Base-by-base conservation (phyloP, 1,140 invertebrate species). In the Magallana gigas region DNA sequence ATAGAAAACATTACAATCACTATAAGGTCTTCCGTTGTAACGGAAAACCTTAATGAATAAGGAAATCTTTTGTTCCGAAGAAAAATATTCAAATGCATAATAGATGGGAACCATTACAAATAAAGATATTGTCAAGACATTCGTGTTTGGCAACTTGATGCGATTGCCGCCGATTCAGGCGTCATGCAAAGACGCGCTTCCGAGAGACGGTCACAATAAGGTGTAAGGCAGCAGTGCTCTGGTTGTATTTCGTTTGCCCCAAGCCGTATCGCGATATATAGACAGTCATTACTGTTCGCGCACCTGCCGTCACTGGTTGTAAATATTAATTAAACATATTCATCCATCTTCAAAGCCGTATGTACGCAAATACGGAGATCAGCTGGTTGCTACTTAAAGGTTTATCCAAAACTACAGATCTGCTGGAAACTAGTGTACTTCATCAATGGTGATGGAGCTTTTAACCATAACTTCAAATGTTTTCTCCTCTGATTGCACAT, bases 291-390 rank as follows among this genome's bases (percentile, higher is more conserved):
- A 76, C 68, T 76, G 23, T 76, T 76, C 68, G 68, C 68, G 68
- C 68, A 76, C 68, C 68, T 76, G 68, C 68, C 68, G 23, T 29
- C 23, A 36, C 68, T 76, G 5, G 68, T 76, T 76, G 68, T 76
- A 29, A 76, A 76, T 76, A 76, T 76, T 76, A 76, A 76, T 76
- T 76, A 76, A 76, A 76, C 23, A 76, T 76, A 76, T 76, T 76
- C 36, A 76, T 76, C 68, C 68, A 76, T 29, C 68, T 76, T 76
- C 68, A 76, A 76, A 76, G 68, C 29, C 36, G 12, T 29, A 48
- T 5, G 36, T 48, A 4, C 36, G 36, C 36, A 1, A 48, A 48
- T 48, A 29, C 23, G 1, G 23, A 29, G 18, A 76, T 76, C 68
- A 76, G 68, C 68, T 76, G 68, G 23, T 76, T 11, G 6, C 68